Conservation (phyloP, 2,797 vertebrate species). For the Typhlichthys subterraneus region DNA sequence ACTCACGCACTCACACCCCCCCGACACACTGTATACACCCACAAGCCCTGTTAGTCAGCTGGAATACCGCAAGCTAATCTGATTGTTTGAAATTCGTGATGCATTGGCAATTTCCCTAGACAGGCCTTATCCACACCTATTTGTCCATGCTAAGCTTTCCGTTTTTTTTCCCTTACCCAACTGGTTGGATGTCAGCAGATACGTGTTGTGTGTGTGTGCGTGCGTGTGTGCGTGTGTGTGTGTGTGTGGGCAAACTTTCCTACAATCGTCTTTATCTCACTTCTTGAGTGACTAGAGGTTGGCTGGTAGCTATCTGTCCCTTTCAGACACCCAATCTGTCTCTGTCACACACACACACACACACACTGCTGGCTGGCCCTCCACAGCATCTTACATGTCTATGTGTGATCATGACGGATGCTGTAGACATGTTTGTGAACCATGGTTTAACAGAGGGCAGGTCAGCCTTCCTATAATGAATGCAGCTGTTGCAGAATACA, state of each 20-base stretch:
- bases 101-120: conserved; percentile 55
- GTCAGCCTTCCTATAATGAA: no score
- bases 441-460: no score
- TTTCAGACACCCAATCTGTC: conserved; percentile 72
- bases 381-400: no score
- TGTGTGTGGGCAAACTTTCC: conserved; percentile 18
- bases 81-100: conserved; percentile 72
- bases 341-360: conserved; percentile 49
- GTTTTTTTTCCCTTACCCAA: conserved; percentile 59
- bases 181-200: conserved; percentile 47
- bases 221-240: conserved; percentile 17
- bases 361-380: background rate
- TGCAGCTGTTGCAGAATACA: no score
- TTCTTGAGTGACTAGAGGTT: conserved; percentile 1
- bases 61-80: conserved; percentile 64
- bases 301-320: conserved; percentile 56
- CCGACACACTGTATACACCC: conserved; percentile 54
- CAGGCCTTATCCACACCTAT: conserved; percentile 59
- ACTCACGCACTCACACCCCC: conserved; percentile 42
- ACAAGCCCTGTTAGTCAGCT: conserved; percentile 65
- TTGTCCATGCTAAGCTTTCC: conserved; percentile 57
- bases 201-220: conserved; percentile 10
- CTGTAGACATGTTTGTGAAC: no score
- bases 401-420: no score
- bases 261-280: conserved; percentile 1